Percentiles rank a stretch among this genome's conserved stretches.
phyloP scores from a whole-genome alignment of 2,888 invertebrate genomes.

The Elysia crispata region DNA sequence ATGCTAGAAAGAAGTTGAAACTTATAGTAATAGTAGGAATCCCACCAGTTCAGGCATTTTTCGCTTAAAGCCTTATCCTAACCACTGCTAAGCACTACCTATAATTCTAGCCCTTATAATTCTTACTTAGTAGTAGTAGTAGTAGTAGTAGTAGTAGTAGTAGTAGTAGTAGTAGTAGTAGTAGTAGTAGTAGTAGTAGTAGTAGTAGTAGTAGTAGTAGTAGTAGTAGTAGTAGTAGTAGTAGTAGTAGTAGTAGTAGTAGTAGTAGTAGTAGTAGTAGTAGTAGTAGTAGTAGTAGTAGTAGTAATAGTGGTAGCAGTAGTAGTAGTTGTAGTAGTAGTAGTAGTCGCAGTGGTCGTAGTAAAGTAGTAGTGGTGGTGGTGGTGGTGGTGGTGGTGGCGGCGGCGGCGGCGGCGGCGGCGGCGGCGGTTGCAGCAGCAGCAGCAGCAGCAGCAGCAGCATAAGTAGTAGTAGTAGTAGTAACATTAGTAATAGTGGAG shows the following conservation, averaged over 20 bases:
- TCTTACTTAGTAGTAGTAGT: too few species aligned
- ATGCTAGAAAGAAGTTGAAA: too few species aligned
- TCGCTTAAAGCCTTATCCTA: too few species aligned
- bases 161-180: constrained; percentile 12
- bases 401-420: constrained; percentile 33
- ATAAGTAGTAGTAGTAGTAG: too few species aligned
- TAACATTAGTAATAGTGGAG: too few species aligned
- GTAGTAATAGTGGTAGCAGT: constrained; percentile 28
- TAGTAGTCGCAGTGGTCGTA: too few species aligned
- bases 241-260: constrained; percentile 40
- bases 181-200: constrained; percentile 27
- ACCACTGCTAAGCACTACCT: too few species aligned
- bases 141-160: constrained; percentile 1
- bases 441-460: not conserved
- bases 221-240: constrained; percentile 23
- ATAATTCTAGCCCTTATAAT: too few species aligned
- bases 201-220: constrained; percentile 15
- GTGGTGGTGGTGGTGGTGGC: constrained; percentile 38
- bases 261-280: constrained; percentile 35
- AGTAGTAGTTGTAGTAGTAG: constrained; percentile 38
- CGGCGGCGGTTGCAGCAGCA: not conserved
- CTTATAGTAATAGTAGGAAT: too few species aligned
- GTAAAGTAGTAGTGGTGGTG: constrained; percentile 36
- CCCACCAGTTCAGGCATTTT: too few species aligned
- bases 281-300: constrained; percentile 42